Evolutionary conservation across 2,113 vertebrate species (phyloP), one percentile per base, ranked within the genome.

Genomic region (Taurulus bubalis): DNA sequence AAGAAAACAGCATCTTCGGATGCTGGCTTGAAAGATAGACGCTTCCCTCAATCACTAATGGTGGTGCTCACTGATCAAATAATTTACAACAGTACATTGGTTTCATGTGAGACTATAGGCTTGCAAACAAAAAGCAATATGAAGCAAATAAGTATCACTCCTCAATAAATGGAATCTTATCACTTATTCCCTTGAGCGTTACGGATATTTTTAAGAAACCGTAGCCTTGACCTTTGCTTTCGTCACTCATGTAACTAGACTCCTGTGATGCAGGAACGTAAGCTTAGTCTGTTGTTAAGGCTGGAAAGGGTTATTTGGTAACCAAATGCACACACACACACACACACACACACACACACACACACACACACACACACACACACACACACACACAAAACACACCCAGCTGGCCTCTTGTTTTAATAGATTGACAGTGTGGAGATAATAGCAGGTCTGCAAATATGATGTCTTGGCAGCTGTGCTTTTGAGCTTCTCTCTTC

Each of bases 381-480:
- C 38, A 20, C 6, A 42, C 47, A 16, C 45, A 8, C 49, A 49
- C 68, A 65, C 14, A 22, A 18, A 1, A 53, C 40, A 18, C 58
- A 14, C 64, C 20, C 78, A 56, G 79, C 70, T 84, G 84, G 36
- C 75, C 75, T 77, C 63, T 90, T 81, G 64, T 77, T 71, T 83
- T 59, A 47, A 67, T 30, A 55, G 58, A 59, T 22, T 72, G 64
- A 38, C 59, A 65, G 60, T 24, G 47, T 38, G 20, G 76, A 63
- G 66, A 84, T 82, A 77, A 86, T 87, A 66, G 64, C 82, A 69
- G 75, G 77, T 67, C 2, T 68, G 79, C 26, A 58, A 73, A 79
- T 80, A 71, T 82, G 84, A 87, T 71, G 77, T 79, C 79, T 83
- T 66, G 36, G 70, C 89, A 85, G 89, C 87, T 87, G 85, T 65